Percentiles rank a stretch among this genome's conserved stretches.
phyloP scores from a whole-genome alignment of 1,140 invertebrate genomes.

The Eubasilissa regina region DNA sequence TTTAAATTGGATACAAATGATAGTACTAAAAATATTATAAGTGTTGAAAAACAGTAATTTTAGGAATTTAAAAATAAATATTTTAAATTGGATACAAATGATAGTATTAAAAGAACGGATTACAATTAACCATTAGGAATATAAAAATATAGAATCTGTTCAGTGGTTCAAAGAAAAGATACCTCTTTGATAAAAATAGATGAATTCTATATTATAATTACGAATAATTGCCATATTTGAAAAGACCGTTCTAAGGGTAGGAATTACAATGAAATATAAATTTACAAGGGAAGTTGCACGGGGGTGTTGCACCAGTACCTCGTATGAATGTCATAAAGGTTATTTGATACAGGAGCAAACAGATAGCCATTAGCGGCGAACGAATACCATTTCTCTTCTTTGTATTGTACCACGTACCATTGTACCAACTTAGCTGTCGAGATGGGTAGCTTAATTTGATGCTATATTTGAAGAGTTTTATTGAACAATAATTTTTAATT shows the following conservation, averaged over 20 bases:
- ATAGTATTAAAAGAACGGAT: too few species aligned
- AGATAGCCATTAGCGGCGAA: slow-evolving; percentile 58
- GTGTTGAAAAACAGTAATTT: too few species aligned
- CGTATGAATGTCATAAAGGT: slow-evolving; percentile 55
- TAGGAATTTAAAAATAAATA: too few species aligned
- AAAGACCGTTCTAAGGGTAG: slow-evolving; percentile 42
- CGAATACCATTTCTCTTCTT: slow-evolving; percentile 56
- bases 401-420: slow-evolving; percentile 10
- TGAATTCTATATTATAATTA: slow-evolving; percentile 51
- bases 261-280: slow-evolving; percentile 31
- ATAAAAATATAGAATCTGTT: too few species aligned
- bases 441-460: too few species aligned
- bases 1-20: too few species aligned
- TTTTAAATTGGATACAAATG: too few species aligned
- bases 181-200: slow-evolving; percentile 47
- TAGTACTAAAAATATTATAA: too few species aligned
- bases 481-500: too few species aligned
- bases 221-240: slow-evolving; percentile 44
- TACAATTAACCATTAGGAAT: too few species aligned
- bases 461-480: too few species aligned
- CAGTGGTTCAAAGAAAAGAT: too few species aligned
- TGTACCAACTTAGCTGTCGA: neutral
- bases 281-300: slow-evolving; percentile 18
- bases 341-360: slow-evolving; percentile 58
- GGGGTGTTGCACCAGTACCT: slow-evolving; percentile 8